Conservation (phyloP, 2,113 vertebrate species). For the Nestor notabilis region DNA sequence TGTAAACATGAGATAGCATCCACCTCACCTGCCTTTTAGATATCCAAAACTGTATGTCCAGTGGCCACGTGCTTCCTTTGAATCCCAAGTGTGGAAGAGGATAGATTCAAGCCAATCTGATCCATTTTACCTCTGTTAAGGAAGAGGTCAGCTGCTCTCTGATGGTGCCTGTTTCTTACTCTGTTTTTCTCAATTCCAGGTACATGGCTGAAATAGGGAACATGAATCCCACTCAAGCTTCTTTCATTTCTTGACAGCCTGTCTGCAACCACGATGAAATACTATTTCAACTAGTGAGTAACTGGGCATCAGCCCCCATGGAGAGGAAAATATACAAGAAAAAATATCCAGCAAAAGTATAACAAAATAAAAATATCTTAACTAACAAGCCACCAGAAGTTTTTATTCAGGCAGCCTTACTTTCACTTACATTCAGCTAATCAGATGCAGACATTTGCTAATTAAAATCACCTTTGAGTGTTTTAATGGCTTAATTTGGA, state of each 20-base stretch:
- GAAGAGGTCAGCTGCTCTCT: background rate
- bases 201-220: background rate
- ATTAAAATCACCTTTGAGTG: background rate
- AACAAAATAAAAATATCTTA: background rate
- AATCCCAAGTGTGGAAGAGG: background rate
- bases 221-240: background rate
- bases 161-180: background rate
- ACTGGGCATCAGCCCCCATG: background rate
- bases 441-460: background rate
- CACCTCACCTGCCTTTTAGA: background rate
- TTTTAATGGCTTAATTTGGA: conserved; percentile 16
- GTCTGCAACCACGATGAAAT: background rate
- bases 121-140: background rate
- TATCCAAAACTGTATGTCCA: background rate
- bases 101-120: background rate
- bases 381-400: background rate
- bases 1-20: background rate
- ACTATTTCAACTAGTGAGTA: background rate
- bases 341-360: background rate
- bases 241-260: background rate
- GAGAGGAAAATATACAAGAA: background rate
- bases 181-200: background rate
- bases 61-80: background rate
- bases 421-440: background rate
- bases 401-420: background rate